Conservation (phyloP, 2,797 vertebrate genomes). For the Crenichthys baileyi region DNA sequence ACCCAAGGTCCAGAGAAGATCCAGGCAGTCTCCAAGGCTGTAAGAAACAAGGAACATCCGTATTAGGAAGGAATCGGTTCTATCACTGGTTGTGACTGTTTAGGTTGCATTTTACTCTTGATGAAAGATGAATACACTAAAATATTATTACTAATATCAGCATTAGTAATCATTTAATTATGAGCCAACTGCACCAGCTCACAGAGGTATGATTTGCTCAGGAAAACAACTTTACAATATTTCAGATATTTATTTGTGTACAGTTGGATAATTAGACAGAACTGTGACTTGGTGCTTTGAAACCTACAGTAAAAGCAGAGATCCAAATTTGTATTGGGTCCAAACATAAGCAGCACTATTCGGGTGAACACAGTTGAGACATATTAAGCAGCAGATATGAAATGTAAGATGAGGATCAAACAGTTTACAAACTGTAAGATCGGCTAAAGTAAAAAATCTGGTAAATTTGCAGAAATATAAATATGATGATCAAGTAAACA, state of each 20-base stretch:
- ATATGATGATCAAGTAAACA: not conserved
- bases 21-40: not conserved
- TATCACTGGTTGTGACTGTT: not conserved
- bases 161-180: not conserved
- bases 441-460: too few relatives aligned
- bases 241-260: not conserved
- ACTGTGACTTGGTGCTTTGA: not conserved
- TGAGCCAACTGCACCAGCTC: not conserved
- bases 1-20: not conserved
- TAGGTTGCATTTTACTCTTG: not conserved
- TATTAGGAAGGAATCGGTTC: not conserved
- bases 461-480: not conserved
- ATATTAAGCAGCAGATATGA: not conserved
- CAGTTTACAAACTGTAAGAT: too few relatives aligned
- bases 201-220: not conserved
- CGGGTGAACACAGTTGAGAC: not conserved
- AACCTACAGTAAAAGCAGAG: not conserved
- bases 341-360: not conserved
- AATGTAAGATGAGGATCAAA: not conserved
- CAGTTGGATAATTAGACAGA: not conserved
- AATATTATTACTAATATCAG: not conserved
- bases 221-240: not conserved
- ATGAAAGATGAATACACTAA: not conserved
- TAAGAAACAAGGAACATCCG: not conserved
- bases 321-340: too few relatives aligned